phyloP scores from a whole-genome alignment of 1,140 invertebrate species.

The Drosophila mojavensis region DNA sequence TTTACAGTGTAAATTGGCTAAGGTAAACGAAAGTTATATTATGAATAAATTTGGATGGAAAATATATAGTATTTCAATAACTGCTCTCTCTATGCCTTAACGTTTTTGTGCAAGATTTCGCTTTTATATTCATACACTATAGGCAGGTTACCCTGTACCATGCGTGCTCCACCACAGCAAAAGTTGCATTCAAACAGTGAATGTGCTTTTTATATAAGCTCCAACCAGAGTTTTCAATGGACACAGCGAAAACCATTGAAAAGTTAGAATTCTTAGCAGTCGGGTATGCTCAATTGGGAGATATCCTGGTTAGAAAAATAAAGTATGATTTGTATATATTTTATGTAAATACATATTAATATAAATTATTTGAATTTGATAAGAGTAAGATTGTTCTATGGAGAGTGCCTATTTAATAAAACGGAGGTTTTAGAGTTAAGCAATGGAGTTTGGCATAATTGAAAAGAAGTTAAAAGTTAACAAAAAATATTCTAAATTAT shows the following conservation, averaged over 20 bases:
- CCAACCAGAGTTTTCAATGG: constrained; percentile 4
- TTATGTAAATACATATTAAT: too few species aligned
- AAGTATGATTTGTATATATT: too few species aligned
- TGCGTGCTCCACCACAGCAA: constrained; percentile 25
- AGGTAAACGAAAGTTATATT: background rate
- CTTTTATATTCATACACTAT: background rate
- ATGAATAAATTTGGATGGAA: background rate
- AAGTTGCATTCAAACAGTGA: constrained; percentile 40
- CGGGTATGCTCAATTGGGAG: constrained; percentile 1
- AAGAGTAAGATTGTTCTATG: too few species aligned
- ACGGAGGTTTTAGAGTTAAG: too few species aligned
- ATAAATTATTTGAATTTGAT: too few species aligned
- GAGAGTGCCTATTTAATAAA: too few species aligned
- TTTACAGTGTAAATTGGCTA: constrained; percentile 14
- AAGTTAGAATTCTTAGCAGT: background rate
- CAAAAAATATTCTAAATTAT: too few species aligned
- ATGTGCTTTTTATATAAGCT: constrained; percentile 42
- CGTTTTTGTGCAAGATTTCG: too few species aligned
- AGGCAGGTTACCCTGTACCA: constrained; percentile 21
- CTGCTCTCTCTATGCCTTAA: too few species aligned
- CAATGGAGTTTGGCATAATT: too few species aligned
- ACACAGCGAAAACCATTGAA: background rate
- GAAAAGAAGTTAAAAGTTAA: too few species aligned
- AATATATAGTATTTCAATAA: background rate
- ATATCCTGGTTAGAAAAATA: background rate